Conservation (phyloP, 2,797 vertebrate genomes). For the Sebastes minor region DNA sequence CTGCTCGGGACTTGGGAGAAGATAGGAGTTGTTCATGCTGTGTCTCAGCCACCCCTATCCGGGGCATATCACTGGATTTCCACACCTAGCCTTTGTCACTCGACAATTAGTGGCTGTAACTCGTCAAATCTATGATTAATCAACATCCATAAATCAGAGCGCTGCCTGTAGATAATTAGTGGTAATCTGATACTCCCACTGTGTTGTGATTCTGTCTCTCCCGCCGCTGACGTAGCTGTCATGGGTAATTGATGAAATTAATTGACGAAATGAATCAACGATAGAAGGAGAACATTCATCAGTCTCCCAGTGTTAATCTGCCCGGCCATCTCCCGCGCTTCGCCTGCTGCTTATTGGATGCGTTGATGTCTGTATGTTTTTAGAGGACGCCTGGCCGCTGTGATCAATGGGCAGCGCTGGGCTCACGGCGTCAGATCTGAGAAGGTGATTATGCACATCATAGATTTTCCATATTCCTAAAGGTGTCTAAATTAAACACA, state of each 20-base stretch:
- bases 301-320: slow-evolving; percentile 42
- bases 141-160: slow-evolving; percentile 47
- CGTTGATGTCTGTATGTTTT: slow-evolving; percentile 43
- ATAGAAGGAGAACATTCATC: slow-evolving; percentile 45
- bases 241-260: slow-evolving; percentile 63
- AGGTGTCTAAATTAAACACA: slow-evolving; percentile 69
- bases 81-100: not conserved
- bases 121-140: slow-evolving; percentile 41
- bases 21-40: not conserved
- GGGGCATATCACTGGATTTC: not conserved
- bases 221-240: slow-evolving; percentile 13
- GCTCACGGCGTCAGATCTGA: not conserved
- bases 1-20: not conserved
- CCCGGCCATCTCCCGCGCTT: slow-evolving; percentile 1
- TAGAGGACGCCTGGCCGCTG: slow-evolving; percentile 20
- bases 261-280: slow-evolving; percentile 59
- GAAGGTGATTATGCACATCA: slow-evolving; percentile 65
- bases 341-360: slow-evolving; percentile 11
- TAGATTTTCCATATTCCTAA: slow-evolving; percentile 75
- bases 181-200: slow-evolving; percentile 37
- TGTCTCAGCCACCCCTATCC: not conserved
- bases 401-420: slow-evolving; percentile 52
- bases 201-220: slow-evolving; percentile 17
- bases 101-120: slow-evolving; percentile 26
- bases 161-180: slow-evolving; percentile 38